Conservation (phyloP, 2,113 vertebrate genomes). For the Psephotus haematonotus region DNA sequence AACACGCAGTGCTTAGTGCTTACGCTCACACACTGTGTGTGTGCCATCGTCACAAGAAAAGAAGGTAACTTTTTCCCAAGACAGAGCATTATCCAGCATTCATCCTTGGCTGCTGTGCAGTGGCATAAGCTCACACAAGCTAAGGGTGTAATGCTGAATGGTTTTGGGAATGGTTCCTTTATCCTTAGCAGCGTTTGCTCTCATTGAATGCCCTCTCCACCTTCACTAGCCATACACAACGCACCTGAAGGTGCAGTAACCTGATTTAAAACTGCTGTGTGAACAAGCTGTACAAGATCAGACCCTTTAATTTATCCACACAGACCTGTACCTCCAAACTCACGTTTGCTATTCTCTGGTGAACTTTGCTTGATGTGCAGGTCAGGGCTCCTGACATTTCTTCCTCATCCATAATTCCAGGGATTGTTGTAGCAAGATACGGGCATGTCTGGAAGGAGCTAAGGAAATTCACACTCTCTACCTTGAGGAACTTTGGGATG, state of each 20-base stretch:
- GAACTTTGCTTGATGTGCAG: neutral
- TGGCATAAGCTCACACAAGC: neutral
- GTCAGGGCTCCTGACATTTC: neutral
- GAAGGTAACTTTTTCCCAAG: neutral
- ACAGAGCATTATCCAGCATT: neutral
- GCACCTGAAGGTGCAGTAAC: neutral
- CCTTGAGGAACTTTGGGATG: conserved; percentile 82
- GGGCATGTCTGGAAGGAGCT: conserved; percentile 76
- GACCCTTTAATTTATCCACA: neutral
- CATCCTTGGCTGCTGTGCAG: neutral
- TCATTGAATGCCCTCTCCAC: neutral
- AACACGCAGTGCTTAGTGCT: neutral
- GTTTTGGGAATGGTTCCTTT: neutral
- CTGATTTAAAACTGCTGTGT: neutral
- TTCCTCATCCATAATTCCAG: conserved; percentile 48
- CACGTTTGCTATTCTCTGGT: neutral
- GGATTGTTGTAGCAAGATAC: conserved; percentile 66
- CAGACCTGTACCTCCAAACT: neutral
- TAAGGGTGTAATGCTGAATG: neutral
- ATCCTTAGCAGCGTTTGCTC: neutral
- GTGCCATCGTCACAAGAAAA: neutral
- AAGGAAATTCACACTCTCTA: conserved; percentile 77
- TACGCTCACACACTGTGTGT: neutral
- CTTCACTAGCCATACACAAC: neutral
- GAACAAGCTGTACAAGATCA: neutral